Conservation (phyloP, 2,888 invertebrate species). For the Epinotia ramella region DNA sequence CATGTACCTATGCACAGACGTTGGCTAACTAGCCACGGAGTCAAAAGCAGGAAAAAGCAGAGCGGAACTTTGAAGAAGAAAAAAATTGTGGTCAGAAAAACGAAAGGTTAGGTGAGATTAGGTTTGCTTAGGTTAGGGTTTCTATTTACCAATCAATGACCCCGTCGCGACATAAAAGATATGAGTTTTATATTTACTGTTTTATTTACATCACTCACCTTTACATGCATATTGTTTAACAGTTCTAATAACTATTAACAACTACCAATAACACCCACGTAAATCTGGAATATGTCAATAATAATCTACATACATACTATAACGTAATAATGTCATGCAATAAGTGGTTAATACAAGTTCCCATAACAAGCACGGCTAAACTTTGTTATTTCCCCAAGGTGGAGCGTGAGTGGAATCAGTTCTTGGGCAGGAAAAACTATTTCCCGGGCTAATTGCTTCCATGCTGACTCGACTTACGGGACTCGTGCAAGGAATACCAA, state of each 20-base stretch:
- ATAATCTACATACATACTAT: slow-evolving; percentile 2
- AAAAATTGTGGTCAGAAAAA: too few species aligned
- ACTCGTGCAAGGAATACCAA: slow-evolving; percentile 47
- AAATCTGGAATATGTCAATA: neutral
- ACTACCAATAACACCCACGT: neutral
- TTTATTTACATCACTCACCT: too few species aligned
- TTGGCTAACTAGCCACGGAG: too few species aligned
- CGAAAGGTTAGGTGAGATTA: too few species aligned
- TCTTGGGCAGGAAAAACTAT: slow-evolving; percentile 57
- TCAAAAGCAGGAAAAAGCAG: too few species aligned
- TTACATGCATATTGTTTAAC: neutral
- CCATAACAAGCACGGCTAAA: slow-evolving; percentile 52
- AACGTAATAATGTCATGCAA: slow-evolving; percentile 40
- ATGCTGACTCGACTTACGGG: slow-evolving; percentile 49
- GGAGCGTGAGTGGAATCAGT: slow-evolving; percentile 56
- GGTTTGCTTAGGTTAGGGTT: too few species aligned
- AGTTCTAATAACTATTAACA: neutral
- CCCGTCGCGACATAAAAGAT: too few species aligned
- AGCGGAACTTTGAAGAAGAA: too few species aligned
- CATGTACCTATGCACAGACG: too few species aligned
- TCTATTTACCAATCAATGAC: too few species aligned
- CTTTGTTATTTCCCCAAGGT: slow-evolving; percentile 51
- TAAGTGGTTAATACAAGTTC: slow-evolving; percentile 48
- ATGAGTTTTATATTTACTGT: too few species aligned
- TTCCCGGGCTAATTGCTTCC: slow-evolving; percentile 59